Conservation (phyloP, 2,888 invertebrate genomes). For the Nesidiocoris tenuis region DNA sequence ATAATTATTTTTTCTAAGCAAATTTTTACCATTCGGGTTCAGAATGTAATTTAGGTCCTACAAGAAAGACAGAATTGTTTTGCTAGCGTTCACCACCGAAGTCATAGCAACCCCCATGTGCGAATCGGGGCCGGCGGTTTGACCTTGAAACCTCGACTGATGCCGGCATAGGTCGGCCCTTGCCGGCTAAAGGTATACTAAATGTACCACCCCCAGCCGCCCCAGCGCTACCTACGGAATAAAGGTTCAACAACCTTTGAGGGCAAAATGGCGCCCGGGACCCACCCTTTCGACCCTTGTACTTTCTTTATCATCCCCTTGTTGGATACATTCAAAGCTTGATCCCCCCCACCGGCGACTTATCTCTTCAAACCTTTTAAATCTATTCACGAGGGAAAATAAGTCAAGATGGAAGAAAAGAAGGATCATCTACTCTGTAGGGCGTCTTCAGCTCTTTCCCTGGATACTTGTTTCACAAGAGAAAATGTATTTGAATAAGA, state of each 20-base stretch:
- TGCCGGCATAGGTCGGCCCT: not conserved
- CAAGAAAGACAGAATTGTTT: no score
- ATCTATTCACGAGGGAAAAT: no score
- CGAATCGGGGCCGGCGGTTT: not conserved
- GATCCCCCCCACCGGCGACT: not conserved
- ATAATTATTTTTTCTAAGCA: no score
- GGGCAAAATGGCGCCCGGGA: conserved; percentile 40
- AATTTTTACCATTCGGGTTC: no score
- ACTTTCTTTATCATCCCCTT: not conserved
- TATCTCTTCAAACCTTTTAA: not conserved
- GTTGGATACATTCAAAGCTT: not conserved
- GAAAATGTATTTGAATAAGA: no score
- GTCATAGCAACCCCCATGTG: no score
- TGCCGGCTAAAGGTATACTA: not conserved
- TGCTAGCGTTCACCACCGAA: no score
- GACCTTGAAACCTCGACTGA: conserved; percentile 31
- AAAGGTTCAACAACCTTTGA: conserved; percentile 38
- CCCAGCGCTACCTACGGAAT: not conserved
- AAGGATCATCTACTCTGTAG: no score
- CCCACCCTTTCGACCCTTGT: conserved; percentile 22
- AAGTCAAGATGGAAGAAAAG: no score
- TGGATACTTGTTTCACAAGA: no score
- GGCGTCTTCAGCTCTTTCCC: no score
- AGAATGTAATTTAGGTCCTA: no score
- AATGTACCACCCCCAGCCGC: not conserved